These are phyloP conservation scores for Anagrus nilaparvatae DNA, from an alignment of 1,140 invertebrate genomes.

Conservation along the genomic window DNA sequence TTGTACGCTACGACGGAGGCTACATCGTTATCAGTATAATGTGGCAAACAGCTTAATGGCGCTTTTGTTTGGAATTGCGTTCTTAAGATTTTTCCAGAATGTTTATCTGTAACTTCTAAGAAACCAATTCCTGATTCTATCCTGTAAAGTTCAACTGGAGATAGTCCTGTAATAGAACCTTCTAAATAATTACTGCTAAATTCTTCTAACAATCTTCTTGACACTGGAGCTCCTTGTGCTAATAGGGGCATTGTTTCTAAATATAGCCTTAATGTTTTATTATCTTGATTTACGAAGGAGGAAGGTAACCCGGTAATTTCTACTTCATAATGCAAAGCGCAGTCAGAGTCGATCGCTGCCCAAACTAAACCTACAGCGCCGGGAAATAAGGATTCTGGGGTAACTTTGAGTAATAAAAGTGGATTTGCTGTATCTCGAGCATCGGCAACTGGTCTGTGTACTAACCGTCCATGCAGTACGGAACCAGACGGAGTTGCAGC, in stretches of 20 bases:
- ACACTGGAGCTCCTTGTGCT: slow-evolving; percentile 53
- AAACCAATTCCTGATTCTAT: slow-evolving; percentile 51
- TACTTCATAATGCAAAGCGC: slow-evolving; percentile 75
- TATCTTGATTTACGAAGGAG: slow-evolving; percentile 17
- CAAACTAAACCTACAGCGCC: slow-evolving; percentile 63
- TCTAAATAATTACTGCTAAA: slow-evolving; percentile 50
- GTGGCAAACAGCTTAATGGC: slow-evolving; percentile 57
- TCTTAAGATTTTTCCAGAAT: slow-evolving; percentile 38
- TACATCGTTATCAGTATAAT: slow-evolving; percentile 52
- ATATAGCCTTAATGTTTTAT: slow-evolving; percentile 44
- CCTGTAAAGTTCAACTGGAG: slow-evolving; percentile 46
- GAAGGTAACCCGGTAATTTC: slow-evolving; percentile 27
- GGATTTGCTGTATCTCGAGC: slow-evolving; percentile 58
- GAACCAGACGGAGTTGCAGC: slow-evolving; percentile 49
- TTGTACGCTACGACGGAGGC: slow-evolving; percentile 41
- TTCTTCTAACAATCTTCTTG: slow-evolving; percentile 49
- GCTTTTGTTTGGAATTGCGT: slow-evolving; percentile 49
- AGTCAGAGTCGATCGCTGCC: slow-evolving; percentile 70
- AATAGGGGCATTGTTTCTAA: slow-evolving; percentile 54
- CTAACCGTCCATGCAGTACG: slow-evolving; percentile 53
- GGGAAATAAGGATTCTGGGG: slow-evolving; percentile 39
- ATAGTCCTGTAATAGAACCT: slow-evolving; percentile 49
- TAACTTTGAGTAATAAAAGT: slow-evolving; percentile 48
- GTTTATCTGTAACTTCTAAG: slow-evolving; percentile 46
- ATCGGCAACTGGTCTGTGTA: slow-evolving; percentile 60